Percentiles rank a stretch among this genome's conserved stretches.
Evolutionary conservation across 2,113 vertebrate genomes (phyloP).

Genomic region (Sminthopsis crassicaudata): DNA sequence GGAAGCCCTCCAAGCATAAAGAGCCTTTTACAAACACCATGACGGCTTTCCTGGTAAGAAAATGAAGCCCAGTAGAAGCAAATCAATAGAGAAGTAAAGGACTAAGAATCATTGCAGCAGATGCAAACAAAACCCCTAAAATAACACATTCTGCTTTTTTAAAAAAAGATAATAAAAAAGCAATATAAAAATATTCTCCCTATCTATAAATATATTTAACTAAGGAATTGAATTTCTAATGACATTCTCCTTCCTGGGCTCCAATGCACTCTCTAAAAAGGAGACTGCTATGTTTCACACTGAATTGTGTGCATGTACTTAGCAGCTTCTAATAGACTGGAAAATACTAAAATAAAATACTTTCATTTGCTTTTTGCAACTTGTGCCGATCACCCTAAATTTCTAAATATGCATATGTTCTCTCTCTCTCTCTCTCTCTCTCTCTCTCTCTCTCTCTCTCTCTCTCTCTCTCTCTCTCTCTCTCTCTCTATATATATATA

Average conservation of each 20-base stretch:
- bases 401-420: neutral
- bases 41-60: neutral
- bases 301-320: slow-evolving; percentile 57
- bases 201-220: slow-evolving; percentile 48
- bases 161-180: slow-evolving; percentile 25
- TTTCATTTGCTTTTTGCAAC: slow-evolving; percentile 29
- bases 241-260: slow-evolving; percentile 35
- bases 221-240: slow-evolving; percentile 42
- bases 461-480: too few species aligned
- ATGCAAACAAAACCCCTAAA: slow-evolving; percentile 5
- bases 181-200: neutral
- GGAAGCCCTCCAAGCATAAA: slow-evolving; percentile 7
- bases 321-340: slow-evolving; percentile 58
- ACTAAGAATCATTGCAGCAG: slow-evolving; percentile 11
- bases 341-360: slow-evolving; percentile 66
- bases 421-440: too few species aligned
- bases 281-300: neutral
- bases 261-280: slow-evolving; percentile 21
- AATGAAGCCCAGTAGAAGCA: neutral
- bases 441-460: too few species aligned
- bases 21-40: slow-evolving; percentile 21
- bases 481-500: too few species aligned
- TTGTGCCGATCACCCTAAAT: neutral
- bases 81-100: slow-evolving; percentile 21
- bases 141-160: neutral